These are phyloP conservation scores for Etheostoma cragini DNA, from an alignment of 2,113 vertebrate species.

Conservation along the genomic window DNA sequence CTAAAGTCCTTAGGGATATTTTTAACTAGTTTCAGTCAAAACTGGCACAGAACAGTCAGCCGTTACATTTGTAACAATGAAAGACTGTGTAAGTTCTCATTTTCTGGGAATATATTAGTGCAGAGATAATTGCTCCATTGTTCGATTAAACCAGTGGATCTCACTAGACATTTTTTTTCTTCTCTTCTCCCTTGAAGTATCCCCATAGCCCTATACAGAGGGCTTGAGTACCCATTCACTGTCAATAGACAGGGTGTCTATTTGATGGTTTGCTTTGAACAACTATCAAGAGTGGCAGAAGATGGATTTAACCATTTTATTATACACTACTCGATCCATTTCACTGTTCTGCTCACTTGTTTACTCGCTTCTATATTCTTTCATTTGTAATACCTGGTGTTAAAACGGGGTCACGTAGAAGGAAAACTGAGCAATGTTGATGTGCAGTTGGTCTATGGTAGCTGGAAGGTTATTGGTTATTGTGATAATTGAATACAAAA, in stretches of 20 bases:
- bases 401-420: neutral
- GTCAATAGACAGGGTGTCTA: neutral
- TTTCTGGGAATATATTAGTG: neutral
- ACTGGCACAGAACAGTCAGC: slow-evolving; percentile 24
- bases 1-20: slow-evolving; percentile 19
- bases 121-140: neutral
- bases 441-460: neutral
- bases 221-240: neutral
- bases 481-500: neutral
- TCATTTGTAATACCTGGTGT: neutral
- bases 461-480: neutral
- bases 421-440: neutral
- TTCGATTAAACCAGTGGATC: neutral
- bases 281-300: neutral
- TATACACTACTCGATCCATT: neutral
- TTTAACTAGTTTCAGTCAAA: slow-evolving; percentile 20
- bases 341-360: neutral
- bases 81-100: slow-evolving; percentile 6
- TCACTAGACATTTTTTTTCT: neutral
- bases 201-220: neutral
- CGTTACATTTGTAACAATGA: slow-evolving; percentile 20
- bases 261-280: neutral
- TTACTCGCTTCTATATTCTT: neutral
- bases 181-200: too few species aligned
- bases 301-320: neutral